phyloP scores from a whole-genome alignment of 1,140 invertebrate genomes.

The Campodea augens region DNA sequence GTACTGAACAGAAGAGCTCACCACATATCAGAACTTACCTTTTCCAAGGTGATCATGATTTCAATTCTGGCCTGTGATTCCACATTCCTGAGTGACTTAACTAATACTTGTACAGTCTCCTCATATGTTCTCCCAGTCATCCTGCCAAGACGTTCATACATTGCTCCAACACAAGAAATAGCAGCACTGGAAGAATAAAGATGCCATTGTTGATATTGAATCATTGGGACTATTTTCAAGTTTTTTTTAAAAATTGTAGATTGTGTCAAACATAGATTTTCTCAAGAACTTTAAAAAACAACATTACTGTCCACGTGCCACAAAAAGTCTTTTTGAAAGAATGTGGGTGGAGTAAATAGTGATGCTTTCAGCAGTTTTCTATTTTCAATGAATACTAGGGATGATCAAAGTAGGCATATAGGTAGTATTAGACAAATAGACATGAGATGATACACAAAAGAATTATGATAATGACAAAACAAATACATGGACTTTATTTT shows the following conservation, averaged over 20 bases:
- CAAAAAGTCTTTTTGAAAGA: too few species aligned
- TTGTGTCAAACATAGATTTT: neutral
- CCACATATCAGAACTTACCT: too few species aligned
- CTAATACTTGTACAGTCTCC: slow-evolving; percentile 82
- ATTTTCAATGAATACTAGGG: too few species aligned
- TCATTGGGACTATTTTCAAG: neutral
- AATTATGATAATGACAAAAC: too few species aligned
- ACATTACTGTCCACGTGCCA: neutral
- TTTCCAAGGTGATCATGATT: slow-evolving; percentile 90
- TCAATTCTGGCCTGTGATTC: slow-evolving; percentile 92
- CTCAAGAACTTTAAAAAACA: slow-evolving; percentile 1
- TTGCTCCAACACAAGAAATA: slow-evolving; percentile 85
- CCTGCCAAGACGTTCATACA: slow-evolving; percentile 93
- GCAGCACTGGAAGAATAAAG: slow-evolving; percentile 52
- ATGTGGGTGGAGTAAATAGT: too few species aligned
- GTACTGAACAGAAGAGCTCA: too few species aligned
- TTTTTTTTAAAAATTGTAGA: too few species aligned
- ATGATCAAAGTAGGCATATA: too few species aligned
- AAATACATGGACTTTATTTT: too few species aligned
- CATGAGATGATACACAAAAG: too few species aligned
- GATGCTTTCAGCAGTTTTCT: too few species aligned
- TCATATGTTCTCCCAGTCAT: slow-evolving; percentile 98
- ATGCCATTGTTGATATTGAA: neutral
- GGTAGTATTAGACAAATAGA: too few species aligned
- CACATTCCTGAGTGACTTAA: slow-evolving; percentile 78